Evolutionary conservation across 2,797 vertebrate genomes (phyloP), one percentile per base, ranked within the genome.

Genomic region (Telmatherina bonti): DNA sequence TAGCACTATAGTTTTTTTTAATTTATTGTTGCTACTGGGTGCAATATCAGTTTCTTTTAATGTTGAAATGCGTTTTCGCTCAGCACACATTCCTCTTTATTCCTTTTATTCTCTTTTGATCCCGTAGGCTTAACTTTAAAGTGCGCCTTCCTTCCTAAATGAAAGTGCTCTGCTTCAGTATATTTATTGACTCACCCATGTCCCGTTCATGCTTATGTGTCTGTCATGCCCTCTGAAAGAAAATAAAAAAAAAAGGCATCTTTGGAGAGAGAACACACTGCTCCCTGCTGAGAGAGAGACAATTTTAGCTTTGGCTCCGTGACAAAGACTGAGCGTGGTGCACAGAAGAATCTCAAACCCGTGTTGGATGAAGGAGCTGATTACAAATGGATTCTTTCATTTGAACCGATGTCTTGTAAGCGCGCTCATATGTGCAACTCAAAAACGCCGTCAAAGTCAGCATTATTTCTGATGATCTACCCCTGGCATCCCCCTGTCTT

Each of bases 241-340:
- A 24, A 60, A 65, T 7, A 43, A 43, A 43, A 7, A 43, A 4
- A 43, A 7, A 43, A 76, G 18, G 38, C 47, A 70, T 72, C 67
- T 72, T 83, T 74, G 76, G 59, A 86, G 78, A 73, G 54, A 63
- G 65, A 78, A 76, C 76, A 63, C 67, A 72, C 54, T 24, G 47
- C 78, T 81, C 65, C 79, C 79, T 67, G 77, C 81, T 86, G 82
- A 79, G 76, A 67, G 33, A 63, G 82, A 85, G 71, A 71, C 68
- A 82, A 78, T 90, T 92, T 87, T 84, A 84, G 68, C 72, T 67
- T 71, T 89, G 88, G 84, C 85, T 72, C 52, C 20, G 22, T 74
- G 83, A 88, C 87, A 86, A 74, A 85, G 87, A 74, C 47, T 22
- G 30, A 74, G 76, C 43, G 60, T 36, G 56, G 36, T 38, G 68